Conservation (phyloP, 2,888 invertebrate genomes). For the Biston stratarius region DNA sequence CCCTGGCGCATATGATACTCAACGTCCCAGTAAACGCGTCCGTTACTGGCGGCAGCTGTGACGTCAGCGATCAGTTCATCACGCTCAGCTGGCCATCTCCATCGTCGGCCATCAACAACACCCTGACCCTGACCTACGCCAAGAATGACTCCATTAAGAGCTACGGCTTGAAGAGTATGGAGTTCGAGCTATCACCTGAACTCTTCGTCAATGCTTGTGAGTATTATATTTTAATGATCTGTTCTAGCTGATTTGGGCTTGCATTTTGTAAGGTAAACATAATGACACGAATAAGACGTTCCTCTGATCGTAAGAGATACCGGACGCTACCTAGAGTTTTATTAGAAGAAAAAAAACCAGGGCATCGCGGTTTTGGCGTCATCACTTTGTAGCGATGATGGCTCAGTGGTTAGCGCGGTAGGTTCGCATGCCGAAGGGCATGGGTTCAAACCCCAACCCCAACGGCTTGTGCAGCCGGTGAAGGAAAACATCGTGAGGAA, state of each 20-base stretch:
- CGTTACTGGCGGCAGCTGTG: slow-evolving; percentile 64
- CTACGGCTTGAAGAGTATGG: slow-evolving; percentile 64
- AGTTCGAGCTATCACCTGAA: slow-evolving; percentile 67
- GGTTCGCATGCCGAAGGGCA: no score
- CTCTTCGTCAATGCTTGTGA: slow-evolving; percentile 75
- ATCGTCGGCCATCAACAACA: slow-evolving; percentile 49
- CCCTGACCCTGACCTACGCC: slow-evolving; percentile 63
- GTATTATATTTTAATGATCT: slow-evolving; percentile 42
- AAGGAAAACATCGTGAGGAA: no score
- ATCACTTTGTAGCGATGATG: no score
- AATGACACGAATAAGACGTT: no score
- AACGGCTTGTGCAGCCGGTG: no score
- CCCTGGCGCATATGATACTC: slow-evolving; percentile 54
- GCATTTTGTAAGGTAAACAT: background rate
- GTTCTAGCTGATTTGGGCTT: background rate
- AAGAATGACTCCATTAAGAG: slow-evolving; percentile 66
- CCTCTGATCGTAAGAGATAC: background rate
- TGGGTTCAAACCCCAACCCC: no score
- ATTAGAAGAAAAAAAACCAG: no score
- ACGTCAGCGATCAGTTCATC: slow-evolving; percentile 60
- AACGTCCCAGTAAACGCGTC: slow-evolving; percentile 70
- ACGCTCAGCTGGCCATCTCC: slow-evolving; percentile 57
- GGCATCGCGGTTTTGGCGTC: no score
- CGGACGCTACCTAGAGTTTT: no score
- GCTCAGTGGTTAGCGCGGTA: no score